These are phyloP conservation scores for Mantis religiosa DNA, from an alignment of 2,888 invertebrate species.

Conservation along the genomic window DNA sequence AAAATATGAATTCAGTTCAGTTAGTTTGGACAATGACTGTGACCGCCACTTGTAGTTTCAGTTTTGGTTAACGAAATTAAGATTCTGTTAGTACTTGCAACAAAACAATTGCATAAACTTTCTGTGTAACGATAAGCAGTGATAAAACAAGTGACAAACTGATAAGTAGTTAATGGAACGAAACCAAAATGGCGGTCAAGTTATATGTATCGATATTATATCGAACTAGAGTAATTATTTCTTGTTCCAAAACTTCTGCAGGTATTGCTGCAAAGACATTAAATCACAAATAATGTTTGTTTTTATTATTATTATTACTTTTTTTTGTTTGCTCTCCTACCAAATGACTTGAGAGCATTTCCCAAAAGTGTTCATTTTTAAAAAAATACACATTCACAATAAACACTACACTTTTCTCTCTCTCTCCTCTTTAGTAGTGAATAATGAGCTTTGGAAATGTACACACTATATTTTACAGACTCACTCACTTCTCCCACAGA, in stretches of 20 bases:
- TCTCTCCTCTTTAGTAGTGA: not conserved
- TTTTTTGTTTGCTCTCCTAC: not conserved
- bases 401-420: not conserved
- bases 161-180: not conserved
- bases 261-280: not conserved
- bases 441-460: not conserved
- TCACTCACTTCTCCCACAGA: not conserved
- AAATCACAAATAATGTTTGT: not conserved
- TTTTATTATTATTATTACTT: too few species aligned
- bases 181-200: not conserved
- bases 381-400: slow-evolving; percentile 6
- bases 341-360: not conserved
- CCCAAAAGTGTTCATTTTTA: not conserved
- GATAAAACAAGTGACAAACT: not conserved
- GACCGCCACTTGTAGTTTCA: not conserved
- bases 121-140: not conserved
- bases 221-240: not conserved
- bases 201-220: not conserved
- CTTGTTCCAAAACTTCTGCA: not conserved
- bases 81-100: not conserved
- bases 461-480: not conserved
- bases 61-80: not conserved
- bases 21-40: not conserved
- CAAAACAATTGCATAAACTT: not conserved
- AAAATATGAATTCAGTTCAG: not conserved